Evolutionary conservation across 2,113 vertebrate genomes (phyloP).

Genomic region (Protobothrops flavoviridis): DNA sequence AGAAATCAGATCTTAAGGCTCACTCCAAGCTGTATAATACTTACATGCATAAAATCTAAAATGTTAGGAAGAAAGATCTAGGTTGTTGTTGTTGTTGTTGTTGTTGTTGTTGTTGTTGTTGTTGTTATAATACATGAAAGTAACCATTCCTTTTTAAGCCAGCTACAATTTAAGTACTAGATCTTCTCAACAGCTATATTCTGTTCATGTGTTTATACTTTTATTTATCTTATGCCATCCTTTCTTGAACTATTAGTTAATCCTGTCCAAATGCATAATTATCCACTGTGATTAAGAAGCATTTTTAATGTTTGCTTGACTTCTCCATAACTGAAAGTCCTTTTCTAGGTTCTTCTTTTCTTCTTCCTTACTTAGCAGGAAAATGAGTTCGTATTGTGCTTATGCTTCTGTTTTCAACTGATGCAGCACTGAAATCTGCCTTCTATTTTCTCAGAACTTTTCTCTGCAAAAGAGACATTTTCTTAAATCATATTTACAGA

Average conservation of each 20-base stretch:
- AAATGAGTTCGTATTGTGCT: background rate
- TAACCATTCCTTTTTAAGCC: too few species aligned
- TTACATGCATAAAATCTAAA: background rate
- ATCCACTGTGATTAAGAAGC: background rate
- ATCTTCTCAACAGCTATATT: background rate
- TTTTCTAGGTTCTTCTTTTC: background rate
- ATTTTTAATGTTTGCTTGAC: background rate
- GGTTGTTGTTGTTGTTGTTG: background rate
- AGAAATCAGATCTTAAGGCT: background rate
- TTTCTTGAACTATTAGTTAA: background rate
- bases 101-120: background rate
- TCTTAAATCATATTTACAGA: background rate
- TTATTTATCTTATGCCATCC: background rate
- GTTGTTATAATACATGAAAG: background rate
- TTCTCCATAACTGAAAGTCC: background rate
- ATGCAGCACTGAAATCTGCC: background rate
- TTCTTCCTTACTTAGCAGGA: background rate
- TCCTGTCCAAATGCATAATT: background rate
- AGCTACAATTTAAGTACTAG: background rate
- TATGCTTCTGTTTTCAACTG: background rate
- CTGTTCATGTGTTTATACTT: background rate
- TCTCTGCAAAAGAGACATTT: background rate
- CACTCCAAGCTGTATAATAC: background rate
- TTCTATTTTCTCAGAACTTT: background rate
- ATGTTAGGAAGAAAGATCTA: background rate